Base-by-base conservation (phyloP, 2,888 invertebrate genomes). In the Pristionchus japonicus region DNA sequence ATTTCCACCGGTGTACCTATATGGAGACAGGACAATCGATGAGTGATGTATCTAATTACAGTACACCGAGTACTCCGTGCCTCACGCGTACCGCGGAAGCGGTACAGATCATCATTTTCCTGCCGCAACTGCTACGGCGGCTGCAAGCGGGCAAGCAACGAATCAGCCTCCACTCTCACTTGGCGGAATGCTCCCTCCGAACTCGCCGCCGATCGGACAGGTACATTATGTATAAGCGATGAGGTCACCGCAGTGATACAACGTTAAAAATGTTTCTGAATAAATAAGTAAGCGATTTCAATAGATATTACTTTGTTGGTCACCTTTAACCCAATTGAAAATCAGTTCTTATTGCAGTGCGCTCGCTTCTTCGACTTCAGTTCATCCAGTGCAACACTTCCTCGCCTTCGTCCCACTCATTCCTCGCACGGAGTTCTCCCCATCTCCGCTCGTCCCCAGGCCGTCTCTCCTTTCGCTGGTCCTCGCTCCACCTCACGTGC, bases 171-270 rank as follows among this genome's bases (percentile, higher is more conserved):
- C 82, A 6, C n/a, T n/a, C 80, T 82, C 82, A 6, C 34, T 82
- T 27, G 49, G 82, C 13, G 34, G 49, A 20, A 82, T 52, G 47
- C 82, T 49, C 15, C 82, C 82, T 4, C 82, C 82, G 27, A 82
- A 82, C 49, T 82, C 82, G 27, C 82, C 82, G 1, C 82, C 82
- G 27, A 82, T 82, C 13, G 82, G 49, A 27, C 82, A 82, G 82
- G 82, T 82, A 27, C 13, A 49, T 27, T 49, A 31, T n/a, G n/a
- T 31, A 27, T 67, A 31, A 15, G 11, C 13, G 1, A 37, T 40
- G 23, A 15, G 4, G 74, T 1, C 34, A 3, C 13, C 20, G 40
- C 3, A 13, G 3, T 74, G n/a, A n/a, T n/a, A n/a, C n/a, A n/a
- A n/a, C n/a, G n/a, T 0, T 34, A 70, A 34, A 13, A 20, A 37